These are phyloP conservation scores for Sycophila texana DNA, from an alignment of 2,888 invertebrate genomes.

Conservation along the genomic window DNA sequence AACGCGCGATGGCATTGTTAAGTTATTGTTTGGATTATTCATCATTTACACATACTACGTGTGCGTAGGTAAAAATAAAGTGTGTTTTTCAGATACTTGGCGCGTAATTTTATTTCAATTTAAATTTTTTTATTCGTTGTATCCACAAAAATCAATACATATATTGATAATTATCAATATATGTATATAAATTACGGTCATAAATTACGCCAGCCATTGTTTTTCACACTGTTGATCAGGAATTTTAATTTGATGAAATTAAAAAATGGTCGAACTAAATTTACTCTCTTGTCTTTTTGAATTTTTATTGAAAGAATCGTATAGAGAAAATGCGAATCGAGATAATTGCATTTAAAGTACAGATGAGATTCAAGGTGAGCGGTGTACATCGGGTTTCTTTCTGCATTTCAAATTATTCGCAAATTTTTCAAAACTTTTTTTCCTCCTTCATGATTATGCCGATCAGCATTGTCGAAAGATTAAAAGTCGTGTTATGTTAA, in stretches of 20 bases:
- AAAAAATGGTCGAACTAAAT: constrained; percentile 27
- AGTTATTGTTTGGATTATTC: too few relatives aligned
- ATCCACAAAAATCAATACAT: neutral
- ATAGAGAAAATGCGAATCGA: constrained; percentile 30
- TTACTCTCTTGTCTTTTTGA: constrained; percentile 21
- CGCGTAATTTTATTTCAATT: too few relatives aligned
- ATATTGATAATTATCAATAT: too few relatives aligned
- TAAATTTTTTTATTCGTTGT: neutral
- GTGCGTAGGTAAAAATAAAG: too few relatives aligned
- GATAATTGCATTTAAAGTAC: constrained; percentile 40
- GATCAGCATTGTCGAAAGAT: constrained; percentile 16
- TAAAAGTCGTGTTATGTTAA: constrained; percentile 1
- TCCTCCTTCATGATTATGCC: constrained; percentile 30
- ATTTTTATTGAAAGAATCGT: constrained; percentile 14
- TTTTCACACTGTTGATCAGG: constrained; percentile 7
- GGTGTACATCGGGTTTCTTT: constrained; percentile 33
- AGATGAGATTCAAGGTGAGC: constrained; percentile 40
- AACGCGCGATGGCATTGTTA: too few relatives aligned
- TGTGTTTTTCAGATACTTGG: too few relatives aligned
- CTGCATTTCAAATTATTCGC: constrained; percentile 35
- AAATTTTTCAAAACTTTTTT: constrained; percentile 29
- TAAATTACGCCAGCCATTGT: constrained; percentile 6
- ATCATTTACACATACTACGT: too few relatives aligned
- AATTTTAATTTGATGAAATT: constrained; percentile 19
- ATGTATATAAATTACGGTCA: too few relatives aligned